Evolutionary conservation across 2,113 vertebrate genomes (phyloP).

Genomic region (Myotis lucifugus): DNA sequence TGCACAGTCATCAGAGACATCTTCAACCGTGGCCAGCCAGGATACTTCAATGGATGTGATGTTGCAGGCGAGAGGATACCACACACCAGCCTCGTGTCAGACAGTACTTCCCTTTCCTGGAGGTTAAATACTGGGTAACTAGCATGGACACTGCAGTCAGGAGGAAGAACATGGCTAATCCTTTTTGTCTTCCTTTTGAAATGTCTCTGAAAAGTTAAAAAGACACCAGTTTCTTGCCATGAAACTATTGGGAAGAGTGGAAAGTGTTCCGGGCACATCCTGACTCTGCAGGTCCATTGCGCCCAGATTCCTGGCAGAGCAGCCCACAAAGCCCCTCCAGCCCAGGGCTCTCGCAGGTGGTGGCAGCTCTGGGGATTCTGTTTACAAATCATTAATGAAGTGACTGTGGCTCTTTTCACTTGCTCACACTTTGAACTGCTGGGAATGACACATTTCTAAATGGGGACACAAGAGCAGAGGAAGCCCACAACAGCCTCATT

Average conservation of each 20-base stretch:
- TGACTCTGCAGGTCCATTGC: slow-evolving; percentile 71
- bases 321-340: slow-evolving; percentile 61
- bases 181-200: no score
- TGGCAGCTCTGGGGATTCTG: slow-evolving; percentile 78
- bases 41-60: not conserved
- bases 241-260: slow-evolving; percentile 60
- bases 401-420: slow-evolving; percentile 83
- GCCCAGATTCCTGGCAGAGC: slow-evolving; percentile 69
- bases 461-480: slow-evolving; percentile 80
- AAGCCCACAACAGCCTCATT: slow-evolving; percentile 83
- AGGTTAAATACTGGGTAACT: no score
- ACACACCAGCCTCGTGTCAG: fast-evolving
- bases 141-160: fast-evolving
- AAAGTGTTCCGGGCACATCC: no score
- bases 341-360: slow-evolving; percentile 79
- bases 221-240: slow-evolving; percentile 73
- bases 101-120: no score
- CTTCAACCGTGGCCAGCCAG: fast-evolving
- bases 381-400: slow-evolving; percentile 88
- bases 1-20: fast-evolving
- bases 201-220: slow-evolving; percentile 74
- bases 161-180: no score
- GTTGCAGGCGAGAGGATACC: fast-evolving
- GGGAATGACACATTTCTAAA: slow-evolving; percentile 83
- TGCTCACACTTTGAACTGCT: slow-evolving; percentile 83